Base-by-base conservation (phyloP, 2,797 vertebrate species). In the Neosalanx taihuensis region DNA sequence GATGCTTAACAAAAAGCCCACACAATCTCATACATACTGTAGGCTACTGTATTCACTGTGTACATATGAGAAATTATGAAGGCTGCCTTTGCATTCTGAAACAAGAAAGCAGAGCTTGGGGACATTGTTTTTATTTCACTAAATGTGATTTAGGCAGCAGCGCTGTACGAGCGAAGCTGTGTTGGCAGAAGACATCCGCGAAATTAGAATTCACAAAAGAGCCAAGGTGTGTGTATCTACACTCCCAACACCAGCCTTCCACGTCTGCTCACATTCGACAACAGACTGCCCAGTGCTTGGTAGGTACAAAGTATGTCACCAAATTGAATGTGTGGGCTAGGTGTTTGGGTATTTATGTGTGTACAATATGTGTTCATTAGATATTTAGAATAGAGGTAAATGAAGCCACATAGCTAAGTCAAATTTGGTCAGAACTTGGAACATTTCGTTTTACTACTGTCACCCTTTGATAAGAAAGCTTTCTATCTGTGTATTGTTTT, bases 401-500 rank as follows among this genome's bases (percentile, higher is more conserved):
- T 46, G 41, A 46, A 3, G 71, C 66, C n/a, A 18, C 76, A 70
- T 15, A 0, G 35, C 35, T 58, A 58, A 23, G 69, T 71, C 49
- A 26, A 67, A 75, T 82, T 17, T 64, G 75, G 64, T 75, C 70
- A 17, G 18, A 57, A 64, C 20, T 49, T 46, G 46, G 4, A 59
- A 74, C 5, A 20, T 51, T 17, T 17, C 18, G 56, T 62, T 12
- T 81, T 80, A 77, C 35, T 71, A 62, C 71, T 71, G 75, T 78
- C 75, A 33, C 26, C 62, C 41, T 65, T 79, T 80, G 37, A 74
- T 77, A 63, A 70, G 67, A 79, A 2, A 72, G 73, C 73, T 85
- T 83, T 84, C 73, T 78, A 77, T 67, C 76, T 75, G 79, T 83
- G 75, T 78, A 78, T 46, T 13, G 41, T 46, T 46, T 35, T 46